These are phyloP conservation scores for Spodoptera exigua DNA, from an alignment of 2,888 invertebrate genomes.

Conservation along the genomic window DNA sequence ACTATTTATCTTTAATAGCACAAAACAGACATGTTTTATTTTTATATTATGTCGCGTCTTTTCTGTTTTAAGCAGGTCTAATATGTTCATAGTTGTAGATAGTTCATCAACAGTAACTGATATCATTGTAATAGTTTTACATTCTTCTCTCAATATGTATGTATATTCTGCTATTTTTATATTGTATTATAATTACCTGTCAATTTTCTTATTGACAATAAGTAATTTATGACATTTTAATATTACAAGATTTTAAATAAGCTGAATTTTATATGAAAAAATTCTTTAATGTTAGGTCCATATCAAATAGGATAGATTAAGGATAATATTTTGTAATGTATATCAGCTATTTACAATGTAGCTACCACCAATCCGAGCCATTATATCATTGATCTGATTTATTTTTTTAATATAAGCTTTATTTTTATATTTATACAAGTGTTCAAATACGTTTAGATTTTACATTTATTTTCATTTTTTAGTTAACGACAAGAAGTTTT, in stretches of 20 bases:
- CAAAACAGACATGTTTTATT: conserved; percentile 26
- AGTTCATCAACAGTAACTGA: conserved; percentile 27
- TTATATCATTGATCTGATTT: conserved; percentile 67
- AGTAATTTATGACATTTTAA: conserved; percentile 59
- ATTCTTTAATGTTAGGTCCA: conserved; percentile 57
- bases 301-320: conserved; percentile 63
- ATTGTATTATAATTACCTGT: conserved; percentile 44
- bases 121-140: conserved; percentile 27
- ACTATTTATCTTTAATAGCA: conserved; percentile 31
- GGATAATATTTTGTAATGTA: conserved; percentile 49
- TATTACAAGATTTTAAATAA: conserved; percentile 46
- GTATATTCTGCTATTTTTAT: conserved; percentile 52
- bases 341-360: conserved; percentile 51
- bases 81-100: conserved; percentile 32
- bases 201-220: conserved; percentile 76
- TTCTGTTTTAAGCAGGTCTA: conserved; percentile 37
- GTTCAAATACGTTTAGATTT: conserved; percentile 42
- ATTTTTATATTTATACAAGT: conserved; percentile 56
- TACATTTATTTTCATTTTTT: conserved; percentile 38
- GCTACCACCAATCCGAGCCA: conserved; percentile 84
- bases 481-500: conserved; percentile 6
- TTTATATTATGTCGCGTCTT: conserved; percentile 5
- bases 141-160: conserved; percentile 31
- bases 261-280: conserved; percentile 41
- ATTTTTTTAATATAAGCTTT: conserved; percentile 55